Percentiles rank a stretch among this genome's conserved stretches.
Conservation (phyloP, 2,888 invertebrate species). For the Philaethria dido region DNA sequence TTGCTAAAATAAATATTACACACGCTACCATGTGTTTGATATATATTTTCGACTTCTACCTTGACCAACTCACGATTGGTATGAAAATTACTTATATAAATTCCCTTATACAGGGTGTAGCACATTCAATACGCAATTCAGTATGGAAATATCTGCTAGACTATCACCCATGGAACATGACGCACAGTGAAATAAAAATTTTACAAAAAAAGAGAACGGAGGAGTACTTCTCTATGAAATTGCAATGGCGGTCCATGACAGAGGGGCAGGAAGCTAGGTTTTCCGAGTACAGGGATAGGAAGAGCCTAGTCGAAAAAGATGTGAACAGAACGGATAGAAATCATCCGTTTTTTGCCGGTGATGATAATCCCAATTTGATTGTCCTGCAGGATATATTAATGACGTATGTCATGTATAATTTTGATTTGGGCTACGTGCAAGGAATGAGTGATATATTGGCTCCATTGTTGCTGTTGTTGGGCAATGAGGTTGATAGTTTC, state of each 20-base stretch:
- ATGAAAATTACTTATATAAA: too few species aligned
- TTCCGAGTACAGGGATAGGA: conserved; percentile 93
- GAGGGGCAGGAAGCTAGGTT: conserved; percentile 93
- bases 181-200: conserved; percentile 87
- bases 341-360: conserved; percentile 95
- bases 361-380: conserved; percentile 94
- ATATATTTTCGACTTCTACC: too few species aligned
- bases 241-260: conserved; percentile 97
- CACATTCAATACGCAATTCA: conserved; percentile 88
- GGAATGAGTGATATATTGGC: conserved; percentile 99
- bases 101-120: conserved; percentile 87
- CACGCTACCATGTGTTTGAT: too few species aligned
- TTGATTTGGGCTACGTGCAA: conserved; percentile 97
- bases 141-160: conserved; percentile 98
- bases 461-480: conserved; percentile 94
- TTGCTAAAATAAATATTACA: too few species aligned
- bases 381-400: conserved; percentile 95
- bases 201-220: conserved; percentile 89
- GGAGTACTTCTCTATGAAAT: conserved; percentile 97
- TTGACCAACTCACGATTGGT: too few species aligned
- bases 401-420: conserved; percentile 99
- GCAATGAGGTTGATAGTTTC: conserved; percentile 97
- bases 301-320: conserved; percentile 98
- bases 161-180: conserved; percentile 93
- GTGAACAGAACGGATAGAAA: conserved; percentile 97